Evolutionary conservation across 2,888 invertebrate genomes (phyloP), one percentile per base, ranked within the genome.

Genomic region (Temnothorax rugatulus): DNA sequence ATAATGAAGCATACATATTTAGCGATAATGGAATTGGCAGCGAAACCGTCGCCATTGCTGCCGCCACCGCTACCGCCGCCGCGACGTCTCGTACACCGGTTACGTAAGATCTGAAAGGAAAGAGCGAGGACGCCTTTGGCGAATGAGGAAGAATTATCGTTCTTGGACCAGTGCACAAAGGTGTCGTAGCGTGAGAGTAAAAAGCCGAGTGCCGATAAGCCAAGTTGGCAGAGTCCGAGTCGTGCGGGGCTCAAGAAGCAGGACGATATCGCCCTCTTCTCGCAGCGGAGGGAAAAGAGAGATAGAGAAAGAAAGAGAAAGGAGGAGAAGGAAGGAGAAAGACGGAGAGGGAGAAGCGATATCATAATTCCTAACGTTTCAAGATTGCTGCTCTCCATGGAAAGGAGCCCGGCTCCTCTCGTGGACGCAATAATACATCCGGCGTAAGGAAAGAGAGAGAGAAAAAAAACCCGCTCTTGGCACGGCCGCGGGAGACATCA

Each of bases 1-100:
- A 44, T 18, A 73, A 84, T 71, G 34, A 50, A 57, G 50, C 18
- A 44, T 47, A 68, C 73, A 50, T 85, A 84, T 85, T 88, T 87
- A 86, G 86, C 84, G 84, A 86, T 90, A 89, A 90, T 90, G 86
- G 85, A 90, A 90, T 90, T 90, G 90, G 89, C 90, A 90, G 81
- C 61, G 63, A 75, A 50, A 29, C 77, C 66, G 57, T 71, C 84
- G 18, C 64, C 47, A 52, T 34, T 5, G 34, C 34, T 7, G 7
- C 34, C 7, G 34, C 71, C 77, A 34, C 41, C 52, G 68, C 21
- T 25, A 61, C 77, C 84, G 25, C 38, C 64, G 68, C 25, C 34
- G 71, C 59, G 34, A 47, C 71, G 34, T 29, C 69, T 47, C 47
- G 41, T n/a, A n/a, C 41, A 66, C 29, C 54, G 86, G 75, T 90